Conservation (phyloP, 2,888 invertebrate genomes). For the Lypha dubia region DNA sequence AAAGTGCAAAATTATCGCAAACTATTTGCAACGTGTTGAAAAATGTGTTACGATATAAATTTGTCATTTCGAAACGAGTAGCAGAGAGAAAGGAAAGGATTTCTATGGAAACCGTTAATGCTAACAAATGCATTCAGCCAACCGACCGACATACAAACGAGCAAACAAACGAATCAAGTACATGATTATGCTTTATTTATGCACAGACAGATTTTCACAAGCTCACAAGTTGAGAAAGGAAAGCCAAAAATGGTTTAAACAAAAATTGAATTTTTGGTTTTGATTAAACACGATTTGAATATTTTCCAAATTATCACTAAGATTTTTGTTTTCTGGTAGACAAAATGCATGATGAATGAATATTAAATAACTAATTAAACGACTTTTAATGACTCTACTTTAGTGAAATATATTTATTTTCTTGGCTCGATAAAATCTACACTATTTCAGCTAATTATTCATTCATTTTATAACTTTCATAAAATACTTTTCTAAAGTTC, state of each 20-base stretch:
- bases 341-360: constrained; percentile 19
- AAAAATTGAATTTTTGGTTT: constrained; percentile 62
- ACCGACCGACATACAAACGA: constrained; percentile 27
- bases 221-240: constrained; percentile 27
- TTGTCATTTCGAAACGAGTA: constrained; percentile 62
- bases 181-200: constrained; percentile 66
- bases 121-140: constrained; percentile 61
- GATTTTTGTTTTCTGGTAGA: neutral
- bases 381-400: constrained; percentile 13
- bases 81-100: constrained; percentile 51
- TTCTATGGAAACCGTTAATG: constrained; percentile 69
- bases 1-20: constrained; percentile 70
- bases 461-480: no score
- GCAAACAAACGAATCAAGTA: constrained; percentile 46
- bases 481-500: no score
- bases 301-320: constrained; percentile 65
- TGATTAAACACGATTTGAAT: constrained; percentile 72
- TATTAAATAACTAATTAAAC: neutral
- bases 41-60: constrained; percentile 71
- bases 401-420: neutral
- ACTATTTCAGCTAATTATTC: no score
- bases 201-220: constrained; percentile 44
- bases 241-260: neutral
- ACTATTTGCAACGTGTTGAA: constrained; percentile 68
- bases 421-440: no score